Base-by-base conservation (phyloP, 2,888 invertebrate genomes). In the Drepanosiphum platanoidis region DNA sequence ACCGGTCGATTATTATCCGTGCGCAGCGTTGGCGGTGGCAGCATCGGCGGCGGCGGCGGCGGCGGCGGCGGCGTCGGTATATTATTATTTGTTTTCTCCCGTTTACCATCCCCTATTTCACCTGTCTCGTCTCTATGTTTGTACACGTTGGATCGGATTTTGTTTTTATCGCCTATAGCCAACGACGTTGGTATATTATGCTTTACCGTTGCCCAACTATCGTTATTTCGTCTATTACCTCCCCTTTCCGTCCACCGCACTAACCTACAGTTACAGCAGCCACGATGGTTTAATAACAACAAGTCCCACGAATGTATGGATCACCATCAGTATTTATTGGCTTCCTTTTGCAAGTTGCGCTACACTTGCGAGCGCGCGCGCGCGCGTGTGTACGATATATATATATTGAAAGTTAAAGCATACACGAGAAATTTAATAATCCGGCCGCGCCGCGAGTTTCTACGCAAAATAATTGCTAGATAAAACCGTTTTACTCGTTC, bases 31-130 rank as follows among this genome's bases (percentile, higher is more conserved):
- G 36, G 22, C 32, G 46, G 32, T 34, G 77, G 74, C 7, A 22
- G 46, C 30, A 34, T 42, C 61, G 27, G 13, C 77, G 58, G 75
- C 78, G 64, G 30, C 42, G 66, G 79, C n/a, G n/a, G 74, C 7
- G 32, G 46, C 30, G 18, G 74, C 61, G 27, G 13, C 77, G 58
- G 75, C 78, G 64, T 39, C 42, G 66, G 79, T 66, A 66, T 66
- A 78, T 79, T 79, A 66, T 79, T 79, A 79, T 79, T 79, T 79
- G 79, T 79, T 79, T 61, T 77, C 66, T 79, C 32, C 79, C 66
- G 66, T 42, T 78, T 30, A 36, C 78, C 34, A 30, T 22, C 64
- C 42, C 30, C 32, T n/a, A 66, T 78, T 66, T 79, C 79, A 46
- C 79, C 79, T 66, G 79, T 79, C 78, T 78, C 78, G 64, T 66